Conservation (phyloP, 1,140 invertebrate species). For the Chrysopa pallens region DNA sequence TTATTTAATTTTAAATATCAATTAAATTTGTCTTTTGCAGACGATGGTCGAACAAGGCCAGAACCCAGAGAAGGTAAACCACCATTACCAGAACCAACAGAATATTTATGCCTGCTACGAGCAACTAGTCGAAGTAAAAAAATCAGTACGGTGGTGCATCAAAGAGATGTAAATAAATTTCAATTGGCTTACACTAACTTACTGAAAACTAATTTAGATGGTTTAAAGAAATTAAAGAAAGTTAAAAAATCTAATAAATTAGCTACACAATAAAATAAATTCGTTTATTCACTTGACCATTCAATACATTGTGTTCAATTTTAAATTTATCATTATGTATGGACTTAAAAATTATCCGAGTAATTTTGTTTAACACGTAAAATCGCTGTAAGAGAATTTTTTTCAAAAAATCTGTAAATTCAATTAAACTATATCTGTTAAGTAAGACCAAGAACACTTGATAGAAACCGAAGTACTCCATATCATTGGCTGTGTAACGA, state of each 20-base stretch:
- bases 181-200: constrained; percentile 68
- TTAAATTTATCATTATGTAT: too few species aligned
- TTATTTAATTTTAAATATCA: constrained; percentile 5
- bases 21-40: constrained; percentile 26
- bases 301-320: too few species aligned
- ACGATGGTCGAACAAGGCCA: constrained; percentile 56
- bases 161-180: constrained; percentile 71
- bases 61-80: constrained; percentile 37
- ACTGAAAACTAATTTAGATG: constrained; percentile 70
- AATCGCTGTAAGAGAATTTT: too few species aligned
- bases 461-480: too few species aligned
- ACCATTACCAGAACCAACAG: constrained; percentile 33
- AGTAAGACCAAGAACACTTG: too few species aligned
- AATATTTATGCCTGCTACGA: constrained; percentile 56
- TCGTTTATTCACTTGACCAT: too few species aligned
- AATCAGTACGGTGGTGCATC: constrained; percentile 59
- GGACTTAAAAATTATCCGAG: too few species aligned
- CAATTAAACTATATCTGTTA: too few species aligned
- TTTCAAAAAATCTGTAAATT: too few species aligned
- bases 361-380: too few species aligned
- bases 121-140: constrained; percentile 53
- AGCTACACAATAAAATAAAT: neutral
- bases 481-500: too few species aligned
- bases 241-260: constrained; percentile 49
- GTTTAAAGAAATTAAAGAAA: constrained; percentile 71